These are phyloP conservation scores for Drosophila ohnishii DNA, from an alignment of 1,140 invertebrate species.

Conservation along the genomic window DNA sequence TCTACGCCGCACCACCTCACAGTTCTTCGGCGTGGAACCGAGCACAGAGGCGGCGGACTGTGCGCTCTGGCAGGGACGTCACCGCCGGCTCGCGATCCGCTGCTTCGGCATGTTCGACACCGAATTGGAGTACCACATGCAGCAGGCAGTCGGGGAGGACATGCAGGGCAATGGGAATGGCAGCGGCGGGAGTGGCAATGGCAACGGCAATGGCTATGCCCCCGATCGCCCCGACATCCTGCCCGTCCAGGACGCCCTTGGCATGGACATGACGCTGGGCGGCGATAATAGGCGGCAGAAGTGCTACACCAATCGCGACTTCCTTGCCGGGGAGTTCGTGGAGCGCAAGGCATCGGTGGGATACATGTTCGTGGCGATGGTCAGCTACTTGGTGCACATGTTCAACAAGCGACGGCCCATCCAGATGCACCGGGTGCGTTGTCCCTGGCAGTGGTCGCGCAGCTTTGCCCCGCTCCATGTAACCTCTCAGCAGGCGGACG, in stretches of 20 bases:
- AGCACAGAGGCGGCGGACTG: conserved; percentile 86
- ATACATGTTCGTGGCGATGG: conserved; percentile 85
- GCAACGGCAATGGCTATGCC: conserved; percentile 25
- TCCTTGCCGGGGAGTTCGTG: conserved; percentile 59
- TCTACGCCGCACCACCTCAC: conserved; percentile 87
- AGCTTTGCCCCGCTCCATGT: conserved; percentile 84
- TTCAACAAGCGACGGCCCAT: conserved; percentile 84
- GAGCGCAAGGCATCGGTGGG: conserved; percentile 85
- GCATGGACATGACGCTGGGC: conserved; percentile 27
- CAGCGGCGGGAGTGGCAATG: conserved; percentile 12
- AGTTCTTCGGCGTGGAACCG: conserved; percentile 89
- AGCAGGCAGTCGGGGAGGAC: conserved; percentile 9
- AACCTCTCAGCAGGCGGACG: conserved; percentile 22
- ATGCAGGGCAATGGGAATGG: conserved; percentile 16
- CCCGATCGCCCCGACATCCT: conserved; percentile 83
- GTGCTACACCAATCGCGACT: conserved; percentile 59
- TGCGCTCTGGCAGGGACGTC: conserved; percentile 87
- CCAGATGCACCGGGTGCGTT: conserved; percentile 62
- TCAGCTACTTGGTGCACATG: conserved; percentile 84
- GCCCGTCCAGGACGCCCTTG: conserved; percentile 66
- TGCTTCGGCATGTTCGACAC: conserved; percentile 71
- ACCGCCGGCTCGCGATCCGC: conserved; percentile 86
- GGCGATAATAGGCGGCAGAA: conserved; percentile 29
- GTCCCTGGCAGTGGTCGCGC: conserved; percentile 84
- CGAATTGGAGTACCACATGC: conserved; percentile 47